Evolutionary conservation across 2,888 invertebrate genomes (phyloP).

Genomic region (Pristionchus entomophagus): DNA sequence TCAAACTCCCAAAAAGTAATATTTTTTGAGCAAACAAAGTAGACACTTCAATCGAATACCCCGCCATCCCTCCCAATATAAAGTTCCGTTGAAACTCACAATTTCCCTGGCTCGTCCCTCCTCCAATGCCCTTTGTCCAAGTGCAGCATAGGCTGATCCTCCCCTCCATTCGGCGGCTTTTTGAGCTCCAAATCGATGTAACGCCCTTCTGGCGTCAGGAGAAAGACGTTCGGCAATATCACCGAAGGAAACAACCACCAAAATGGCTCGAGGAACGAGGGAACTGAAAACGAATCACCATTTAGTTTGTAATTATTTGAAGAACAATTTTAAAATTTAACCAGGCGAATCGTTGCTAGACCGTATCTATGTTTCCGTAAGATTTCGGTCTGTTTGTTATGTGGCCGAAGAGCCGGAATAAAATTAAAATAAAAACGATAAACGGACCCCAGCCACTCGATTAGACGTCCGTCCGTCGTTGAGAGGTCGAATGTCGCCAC

Average conservation of each 20-base stretch:
- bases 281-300: constrained; percentile 50
- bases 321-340: too few relatives aligned
- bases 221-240: constrained; percentile 65
- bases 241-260: constrained; percentile 63
- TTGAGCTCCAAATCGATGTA: constrained; percentile 45
- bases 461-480: constrained; percentile 62
- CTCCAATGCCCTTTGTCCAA: constrained; percentile 61
- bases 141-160: constrained; percentile 58
- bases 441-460: constrained; percentile 55
- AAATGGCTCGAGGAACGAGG: constrained; percentile 51
- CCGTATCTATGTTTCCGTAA: too few relatives aligned
- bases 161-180: constrained; percentile 51
- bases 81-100: constrained; percentile 43
- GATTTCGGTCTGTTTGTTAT: too few relatives aligned
- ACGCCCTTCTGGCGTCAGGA: constrained; percentile 55
- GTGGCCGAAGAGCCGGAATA: too few relatives aligned
- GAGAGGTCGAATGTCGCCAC: constrained; percentile 59
- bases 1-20: too few relatives aligned
- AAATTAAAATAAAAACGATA: too few relatives aligned
- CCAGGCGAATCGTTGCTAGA: too few relatives aligned
- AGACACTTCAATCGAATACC: too few relatives aligned
- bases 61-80: too few relatives aligned
- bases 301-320: not conserved
- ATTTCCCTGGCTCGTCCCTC: constrained; percentile 58
- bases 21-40: too few relatives aligned